Evolutionary conservation across 1,140 invertebrate species (phyloP), one percentile per base, ranked within the genome.

Genomic region (Acromyrmex echinatior): DNA sequence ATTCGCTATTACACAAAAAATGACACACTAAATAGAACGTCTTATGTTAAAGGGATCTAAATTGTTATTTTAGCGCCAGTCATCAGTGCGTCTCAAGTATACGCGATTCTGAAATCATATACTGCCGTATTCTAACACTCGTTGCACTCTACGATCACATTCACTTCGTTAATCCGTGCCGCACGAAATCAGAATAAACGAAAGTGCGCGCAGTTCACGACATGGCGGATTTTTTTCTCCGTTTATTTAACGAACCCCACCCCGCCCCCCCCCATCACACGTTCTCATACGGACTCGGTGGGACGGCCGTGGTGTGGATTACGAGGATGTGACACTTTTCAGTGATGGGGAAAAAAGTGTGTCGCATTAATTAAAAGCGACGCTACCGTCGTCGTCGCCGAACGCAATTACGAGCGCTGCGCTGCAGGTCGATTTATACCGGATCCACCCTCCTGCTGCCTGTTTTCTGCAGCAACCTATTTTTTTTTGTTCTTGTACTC

Each of bases 331-430:
- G 88, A 86, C 89, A 90, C 88, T 90, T 90, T 90, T 90, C 89
- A 90, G 86, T 79, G 88, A 90, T 90, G 86, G 70, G 70, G 73
- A 90, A 91, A 92, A 92, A 95, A 93, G 90, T 93, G 91, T 92
- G 93, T 92, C 93, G 91, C 90, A 94, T 94, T 94, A 94, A 94
- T 94, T 94, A 94, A 94, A 94, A 90, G 76, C 88, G 81, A 87
- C 89, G 86, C 85, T 71, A 86, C 81, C 88, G 74, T 76, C 86
- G 89, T 84, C 89, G 89, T 84, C 88, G 79, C 58, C 86, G 88
- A 89, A 86, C 88, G 91, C 87, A 92, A 92, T 92, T 92, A 92
- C 87, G 86, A 86, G 74, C 78, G 88, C 76, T 81, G 88, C 74
- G 85, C 86, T 76, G 87, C 86, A 84, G 68, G 63, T 76, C 68